Evolutionary conservation across 2,797 vertebrate species (phyloP).

Genomic region (Pseudochromis fuscus): DNA sequence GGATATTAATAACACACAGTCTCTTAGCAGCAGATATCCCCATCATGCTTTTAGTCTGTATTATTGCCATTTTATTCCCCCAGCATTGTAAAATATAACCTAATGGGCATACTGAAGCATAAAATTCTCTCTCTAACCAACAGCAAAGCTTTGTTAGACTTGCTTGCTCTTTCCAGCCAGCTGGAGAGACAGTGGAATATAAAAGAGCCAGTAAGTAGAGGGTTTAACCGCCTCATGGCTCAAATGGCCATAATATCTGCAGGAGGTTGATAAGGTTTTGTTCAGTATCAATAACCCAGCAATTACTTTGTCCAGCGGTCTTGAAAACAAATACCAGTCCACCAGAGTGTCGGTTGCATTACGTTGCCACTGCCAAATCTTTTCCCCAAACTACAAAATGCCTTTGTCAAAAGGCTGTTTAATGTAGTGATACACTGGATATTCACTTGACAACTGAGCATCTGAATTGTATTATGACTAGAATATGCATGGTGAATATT

Average conservation of each 20-base stretch:
- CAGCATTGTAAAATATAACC: slow-evolving; percentile 37
- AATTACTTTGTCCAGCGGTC: slow-evolving; percentile 9
- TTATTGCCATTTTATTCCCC: slow-evolving; percentile 3
- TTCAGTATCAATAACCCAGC: slow-evolving; percentile 34
- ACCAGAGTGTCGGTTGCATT: neutral
- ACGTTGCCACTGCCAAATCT: neutral
- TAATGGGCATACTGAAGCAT: slow-evolving; percentile 37
- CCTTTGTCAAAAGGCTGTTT: too few species aligned
- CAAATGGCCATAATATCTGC: slow-evolving; percentile 41
- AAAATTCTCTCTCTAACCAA: slow-evolving; percentile 18
- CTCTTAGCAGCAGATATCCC: slow-evolving; percentile 10
- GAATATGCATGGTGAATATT: too few species aligned
- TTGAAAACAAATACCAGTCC: slow-evolving; percentile 23
- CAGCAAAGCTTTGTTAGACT: slow-evolving; percentile 21
- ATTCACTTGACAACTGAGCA: too few species aligned
- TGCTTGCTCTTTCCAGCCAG: slow-evolving; percentile 20
- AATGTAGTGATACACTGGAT: too few species aligned
- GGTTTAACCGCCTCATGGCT: slow-evolving; percentile 29
- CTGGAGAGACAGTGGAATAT: slow-evolving; percentile 26
- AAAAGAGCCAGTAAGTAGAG: slow-evolving; percentile 22
- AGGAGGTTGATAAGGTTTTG: slow-evolving; percentile 39
- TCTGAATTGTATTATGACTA: too few species aligned
- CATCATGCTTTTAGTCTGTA: slow-evolving; percentile 17
- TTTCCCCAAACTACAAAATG: too few species aligned
- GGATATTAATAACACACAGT: too few species aligned